Percentiles rank a stretch among this genome's conserved stretches.
phyloP scores from a whole-genome alignment of 2,797 vertebrate species.

The Pantherophis vulpinus region DNA sequence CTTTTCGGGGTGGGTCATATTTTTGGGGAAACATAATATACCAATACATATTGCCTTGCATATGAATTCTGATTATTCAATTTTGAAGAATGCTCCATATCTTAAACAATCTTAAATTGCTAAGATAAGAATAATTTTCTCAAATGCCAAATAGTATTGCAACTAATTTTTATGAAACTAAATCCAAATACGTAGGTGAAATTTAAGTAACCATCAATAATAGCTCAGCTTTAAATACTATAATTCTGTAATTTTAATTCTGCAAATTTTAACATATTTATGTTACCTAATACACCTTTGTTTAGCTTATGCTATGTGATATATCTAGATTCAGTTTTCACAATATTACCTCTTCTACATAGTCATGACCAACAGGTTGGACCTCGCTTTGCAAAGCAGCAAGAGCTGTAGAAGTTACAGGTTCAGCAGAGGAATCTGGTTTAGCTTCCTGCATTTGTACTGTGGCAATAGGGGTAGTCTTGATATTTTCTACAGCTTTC shows the following conservation, averaged over 20 bases:
- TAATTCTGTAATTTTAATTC: not conserved
- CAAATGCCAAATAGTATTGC: not conserved
- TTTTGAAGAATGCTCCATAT: not conserved
- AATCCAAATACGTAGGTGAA: not conserved
- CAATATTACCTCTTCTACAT: conserved; percentile 89
- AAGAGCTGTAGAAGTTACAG: conserved; percentile 83
- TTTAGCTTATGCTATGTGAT: not conserved
- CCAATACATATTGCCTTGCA: not conserved
- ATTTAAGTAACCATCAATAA: not conserved
- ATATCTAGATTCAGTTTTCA: not conserved
- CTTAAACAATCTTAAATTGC: not conserved
- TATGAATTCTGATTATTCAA: not conserved
- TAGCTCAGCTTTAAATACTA: not conserved
- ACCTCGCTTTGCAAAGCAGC: conserved; percentile 93
- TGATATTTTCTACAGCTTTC: conserved; percentile 76
- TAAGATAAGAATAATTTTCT: not conserved
- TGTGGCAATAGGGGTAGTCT: conserved; percentile 65
- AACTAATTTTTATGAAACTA: not conserved
- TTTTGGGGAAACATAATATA: not conserved
- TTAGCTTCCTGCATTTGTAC: conserved; percentile 75
- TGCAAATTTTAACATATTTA: not conserved
- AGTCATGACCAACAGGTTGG: conserved; percentile 96
- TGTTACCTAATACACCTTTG: not conserved
- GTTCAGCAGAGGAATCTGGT: conserved; percentile 72
- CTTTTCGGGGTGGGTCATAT: no score